phyloP scores from a whole-genome alignment of 2,888 invertebrate genomes.

The Pheosia tremula region DNA sequence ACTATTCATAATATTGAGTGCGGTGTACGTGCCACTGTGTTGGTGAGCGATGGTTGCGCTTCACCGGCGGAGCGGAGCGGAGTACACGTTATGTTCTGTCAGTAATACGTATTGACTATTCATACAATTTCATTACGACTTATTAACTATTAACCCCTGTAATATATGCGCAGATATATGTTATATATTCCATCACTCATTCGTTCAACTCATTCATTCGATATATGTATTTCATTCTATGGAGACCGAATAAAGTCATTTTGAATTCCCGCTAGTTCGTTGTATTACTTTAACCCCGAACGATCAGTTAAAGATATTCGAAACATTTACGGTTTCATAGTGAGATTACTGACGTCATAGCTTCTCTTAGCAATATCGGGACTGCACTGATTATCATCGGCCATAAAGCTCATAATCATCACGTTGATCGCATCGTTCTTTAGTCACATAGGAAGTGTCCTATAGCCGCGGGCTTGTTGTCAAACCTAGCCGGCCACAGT shows the following conservation, averaged over 20 bases:
- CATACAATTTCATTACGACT: neutral
- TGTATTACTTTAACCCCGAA: neutral
- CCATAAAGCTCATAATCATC: neutral
- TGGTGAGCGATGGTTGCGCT: constrained; percentile 28
- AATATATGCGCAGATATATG: too few species aligned
- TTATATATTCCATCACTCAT: too few species aligned
- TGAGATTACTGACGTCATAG: too few species aligned
- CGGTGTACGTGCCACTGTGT: constrained; percentile 11
- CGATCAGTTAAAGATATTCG: too few species aligned
- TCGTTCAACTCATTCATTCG: too few species aligned
- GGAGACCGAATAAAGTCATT: too few species aligned
- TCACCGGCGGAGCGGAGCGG: constrained; percentile 27
- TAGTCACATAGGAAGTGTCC: neutral
- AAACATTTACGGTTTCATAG: too few species aligned
- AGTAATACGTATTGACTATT: too few species aligned
- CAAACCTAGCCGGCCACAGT: constrained; percentile 44
- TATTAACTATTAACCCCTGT: too few species aligned
- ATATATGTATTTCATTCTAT: too few species aligned
- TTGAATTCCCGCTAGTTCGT: too few species aligned
- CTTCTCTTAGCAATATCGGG: too few species aligned
- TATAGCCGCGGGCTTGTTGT: constrained; percentile 39
- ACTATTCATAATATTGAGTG: constrained; percentile 7
- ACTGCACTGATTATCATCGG: neutral
- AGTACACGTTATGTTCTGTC: constrained; percentile 11
- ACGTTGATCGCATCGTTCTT: neutral